Evolutionary conservation across 2,888 invertebrate genomes (phyloP), one percentile per base, ranked within the genome.

Genomic region (Spodoptera littoralis): DNA sequence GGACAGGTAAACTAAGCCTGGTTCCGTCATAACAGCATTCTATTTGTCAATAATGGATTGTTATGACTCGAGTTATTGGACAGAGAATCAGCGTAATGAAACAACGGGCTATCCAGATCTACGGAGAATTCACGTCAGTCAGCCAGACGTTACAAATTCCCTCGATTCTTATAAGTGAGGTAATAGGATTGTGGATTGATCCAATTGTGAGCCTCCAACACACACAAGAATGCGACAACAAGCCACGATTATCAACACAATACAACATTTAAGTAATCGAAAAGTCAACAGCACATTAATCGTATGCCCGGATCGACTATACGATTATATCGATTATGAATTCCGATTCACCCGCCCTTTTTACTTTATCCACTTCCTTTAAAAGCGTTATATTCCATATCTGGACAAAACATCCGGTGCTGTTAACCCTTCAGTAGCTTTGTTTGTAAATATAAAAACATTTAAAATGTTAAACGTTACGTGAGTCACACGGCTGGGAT

Each of bases 361-460:
- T 76, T 71, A 73, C 70, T 73, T 82, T 81, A 80, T 76, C 80
- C 80, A 88, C 85, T 90, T 90, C 91, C 91, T 88, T 80, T 76
- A 69, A 74, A 70, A 73, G 72, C 78, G 77, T 76, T 79, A 84
- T 85, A 84, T 71, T 83, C 88, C 89, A 85, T 87, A 86, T 81
- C 84, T 86, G 88, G 83, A 71, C 81, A 84, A 82, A 82, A 85
- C 89, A 86, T 92, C 92, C 92, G 91, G 92, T 88, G 88, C 80
- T 85, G 85, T 88, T 87, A 89, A 90, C 90, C 89, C 88, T 83
- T 80, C 70, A 71, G 79, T 70, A 73, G 86, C 88, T 91, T 92
- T 92, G 92, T 92, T 92, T 92, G 90, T 91, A 91, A 92, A 92
- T 92, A 91, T 72, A 74, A 74, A 81, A 82, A 85, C 83, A 85